Percentiles rank a stretch among this genome's conserved stretches.
These are phyloP conservation scores for Streptopelia turtur DNA, from an alignment of 2,797 vertebrate genomes.

Conservation along the genomic window DNA sequence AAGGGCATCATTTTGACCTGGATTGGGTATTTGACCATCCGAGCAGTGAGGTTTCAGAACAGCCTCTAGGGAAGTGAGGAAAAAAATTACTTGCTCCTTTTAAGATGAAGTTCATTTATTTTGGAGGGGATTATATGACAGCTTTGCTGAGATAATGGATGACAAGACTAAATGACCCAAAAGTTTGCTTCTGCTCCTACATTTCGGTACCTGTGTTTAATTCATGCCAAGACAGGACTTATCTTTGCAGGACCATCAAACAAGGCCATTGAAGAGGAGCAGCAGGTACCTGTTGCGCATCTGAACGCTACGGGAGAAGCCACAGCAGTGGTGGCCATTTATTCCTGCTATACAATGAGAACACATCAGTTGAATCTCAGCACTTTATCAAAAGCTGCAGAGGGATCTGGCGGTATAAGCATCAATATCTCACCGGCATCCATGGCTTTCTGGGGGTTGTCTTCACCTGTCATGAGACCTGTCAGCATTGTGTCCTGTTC, in stretches of 20 bases:
- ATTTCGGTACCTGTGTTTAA: background rate
- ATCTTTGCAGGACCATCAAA: background rate
- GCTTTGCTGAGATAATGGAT: constrained; percentile 37
- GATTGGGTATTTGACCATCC: background rate
- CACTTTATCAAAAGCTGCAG: background rate
- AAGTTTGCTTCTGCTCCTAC: constrained; percentile 9
- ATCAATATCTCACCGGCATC: background rate
- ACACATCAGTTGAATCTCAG: background rate
- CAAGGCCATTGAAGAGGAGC: background rate
- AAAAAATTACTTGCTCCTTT: constrained; percentile 34
- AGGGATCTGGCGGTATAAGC: background rate
- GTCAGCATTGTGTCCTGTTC: background rate
- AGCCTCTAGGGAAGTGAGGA: background rate
- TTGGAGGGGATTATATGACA: constrained; percentile 20
- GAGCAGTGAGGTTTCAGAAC: background rate
- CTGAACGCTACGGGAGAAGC: background rate
- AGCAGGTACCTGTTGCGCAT: background rate
- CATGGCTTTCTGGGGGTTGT: background rate
- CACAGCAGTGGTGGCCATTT: background rate
- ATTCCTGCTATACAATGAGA: background rate
- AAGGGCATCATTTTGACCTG: constrained; percentile 14
- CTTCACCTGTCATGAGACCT: background rate
- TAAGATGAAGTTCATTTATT: constrained; percentile 57
- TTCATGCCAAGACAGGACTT: background rate
- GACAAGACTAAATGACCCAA: constrained; percentile 8